These are phyloP conservation scores for Sakesphorus luctuosus DNA, from an alignment of 2,113 vertebrate species.

Conservation along the genomic window DNA sequence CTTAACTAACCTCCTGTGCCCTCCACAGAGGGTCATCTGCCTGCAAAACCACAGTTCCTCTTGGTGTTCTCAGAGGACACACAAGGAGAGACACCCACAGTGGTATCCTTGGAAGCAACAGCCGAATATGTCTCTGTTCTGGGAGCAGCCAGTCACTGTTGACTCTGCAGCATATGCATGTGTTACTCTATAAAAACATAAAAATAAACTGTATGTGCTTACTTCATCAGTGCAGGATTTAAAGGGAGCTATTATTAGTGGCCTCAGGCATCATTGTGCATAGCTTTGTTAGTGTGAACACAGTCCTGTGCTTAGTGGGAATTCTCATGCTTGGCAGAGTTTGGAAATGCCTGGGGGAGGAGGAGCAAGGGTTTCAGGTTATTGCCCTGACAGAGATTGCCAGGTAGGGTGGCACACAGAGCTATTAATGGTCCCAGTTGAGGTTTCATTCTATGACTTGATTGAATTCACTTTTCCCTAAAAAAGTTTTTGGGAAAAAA, in stretches of 20 bases:
- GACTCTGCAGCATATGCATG: conserved; percentile 38
- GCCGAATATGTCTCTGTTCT: not conserved
- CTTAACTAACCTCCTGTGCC: conserved; percentile 1
- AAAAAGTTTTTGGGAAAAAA: accelerated
- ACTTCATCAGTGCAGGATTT: conserved; percentile 63
- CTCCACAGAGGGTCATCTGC: not conserved
- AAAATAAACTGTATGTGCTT: conserved; percentile 61
- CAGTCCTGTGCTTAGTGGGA: not conserved
- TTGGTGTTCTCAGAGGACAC: conserved; percentile 16
- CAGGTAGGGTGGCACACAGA: not conserved
- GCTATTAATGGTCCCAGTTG: not conserved
- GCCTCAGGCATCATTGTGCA: conserved; percentile 19
- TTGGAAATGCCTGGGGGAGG: not conserved
- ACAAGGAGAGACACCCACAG: not conserved
- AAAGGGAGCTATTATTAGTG: conserved; percentile 62
- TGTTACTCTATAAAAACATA: conserved; percentile 54
- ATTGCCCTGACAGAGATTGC: not conserved
- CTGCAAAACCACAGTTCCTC: not conserved
- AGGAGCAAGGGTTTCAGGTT: not conserved
- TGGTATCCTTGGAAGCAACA: conserved; percentile 11
- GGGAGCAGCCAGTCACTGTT: conserved; percentile 45
- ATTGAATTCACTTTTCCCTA: not conserved
- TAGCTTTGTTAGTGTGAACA: conserved; percentile 27
- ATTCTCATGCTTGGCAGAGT: conserved; percentile 30
- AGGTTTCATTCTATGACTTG: not conserved